Base-by-base conservation (phyloP, 2,797 vertebrate genomes). In the Kryptopterus vitreolus region DNA sequence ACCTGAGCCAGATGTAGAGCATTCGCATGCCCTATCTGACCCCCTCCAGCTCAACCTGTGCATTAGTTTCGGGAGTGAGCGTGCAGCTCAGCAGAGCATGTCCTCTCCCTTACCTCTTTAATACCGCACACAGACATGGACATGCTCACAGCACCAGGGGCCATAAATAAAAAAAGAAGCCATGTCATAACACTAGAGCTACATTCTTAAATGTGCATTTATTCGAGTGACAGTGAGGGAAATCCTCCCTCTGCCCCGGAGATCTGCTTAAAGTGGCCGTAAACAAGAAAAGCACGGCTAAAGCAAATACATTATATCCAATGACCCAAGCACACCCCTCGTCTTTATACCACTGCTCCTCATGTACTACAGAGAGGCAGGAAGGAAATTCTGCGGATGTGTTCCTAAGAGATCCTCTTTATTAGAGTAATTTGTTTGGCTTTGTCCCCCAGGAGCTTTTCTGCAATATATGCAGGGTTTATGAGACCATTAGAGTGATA, bases 381-480 rank as follows among this genome's bases (percentile, higher is more conserved):
- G 31, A 15, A 55, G 59, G 26, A 22, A 62, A 76, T 71, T 46
- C 31, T 58, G 80, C 29, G 48, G 69, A 70, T 52, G 61, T 46
- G n/a, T 72, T 81, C 70, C 63, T 69, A n/a, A 78, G 61, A 76
- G 70, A 81, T 43, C 43, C 71, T 59, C 70, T 77, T 81, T 83
- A 82, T 85, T 82, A 82, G 35, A 77, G 69, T 83, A 69, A 71
- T 77, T 81, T 79, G 68, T 83, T 83, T 70, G 50, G 24, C 74
- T 82, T 66, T 33, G 61, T 77, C 70, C 70, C 80, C 68, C 63
- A 80, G 70, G 75, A 84, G 77, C 75, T 58, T 57, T 73, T 71
- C 80, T 80, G 78, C 70, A 80, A 80, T 84, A 68, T 82, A 80
- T 81, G 80, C 78, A 84, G 69, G 80, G 52, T 78, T 84, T 86